Evolutionary conservation across 2,888 invertebrate genomes (phyloP), one percentile per base, ranked within the genome.

Genomic region (Perizoma affinitatum): DNA sequence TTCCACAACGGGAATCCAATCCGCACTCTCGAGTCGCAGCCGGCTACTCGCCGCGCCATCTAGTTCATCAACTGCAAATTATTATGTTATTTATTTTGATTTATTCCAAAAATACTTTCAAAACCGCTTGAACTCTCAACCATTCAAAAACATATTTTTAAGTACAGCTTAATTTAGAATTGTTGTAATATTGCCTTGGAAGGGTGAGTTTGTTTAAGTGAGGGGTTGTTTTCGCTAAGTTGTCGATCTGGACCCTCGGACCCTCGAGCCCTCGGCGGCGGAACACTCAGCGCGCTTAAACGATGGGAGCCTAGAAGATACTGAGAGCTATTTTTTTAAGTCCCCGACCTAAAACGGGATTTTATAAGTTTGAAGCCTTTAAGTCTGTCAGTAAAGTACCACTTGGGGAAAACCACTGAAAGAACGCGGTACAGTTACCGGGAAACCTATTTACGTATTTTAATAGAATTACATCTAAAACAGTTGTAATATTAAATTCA

Each of bases 141-240:
- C 48, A 8, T 48, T 34, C 36, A 22, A 44, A 54, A 45, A 40
- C 40, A 58, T 54, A 51, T 58, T 58, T 56, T 47, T 40, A 54
- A 51, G 54, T 47, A 54, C 44, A 50, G 43, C 46, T 42, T 51
- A 62, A 40, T 54, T 58, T 44, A 44, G 51, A 48, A 57, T 58
- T 48, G 58, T 54, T 58, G 54, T 44, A 61, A 56, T 36, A 57
- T 49, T 54, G 42, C 44, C 41, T 46, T 42, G 57, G 22, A 50
- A 51, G 50, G 42, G 50, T 51, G 44, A 34, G 59, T 46, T 60
- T 45, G 54, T 54, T 54, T 49, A 59, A 59, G 59, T 50, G 34
- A 60, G 45, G 57, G 54, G 57, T 62, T 62, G 62, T 54, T 54
- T 54, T 56, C 40, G 52, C 45, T 52, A 52, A 53, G 52, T 49